Base-by-base conservation (phyloP, 2,888 invertebrate genomes). In the Cerceris ruficornis region DNA sequence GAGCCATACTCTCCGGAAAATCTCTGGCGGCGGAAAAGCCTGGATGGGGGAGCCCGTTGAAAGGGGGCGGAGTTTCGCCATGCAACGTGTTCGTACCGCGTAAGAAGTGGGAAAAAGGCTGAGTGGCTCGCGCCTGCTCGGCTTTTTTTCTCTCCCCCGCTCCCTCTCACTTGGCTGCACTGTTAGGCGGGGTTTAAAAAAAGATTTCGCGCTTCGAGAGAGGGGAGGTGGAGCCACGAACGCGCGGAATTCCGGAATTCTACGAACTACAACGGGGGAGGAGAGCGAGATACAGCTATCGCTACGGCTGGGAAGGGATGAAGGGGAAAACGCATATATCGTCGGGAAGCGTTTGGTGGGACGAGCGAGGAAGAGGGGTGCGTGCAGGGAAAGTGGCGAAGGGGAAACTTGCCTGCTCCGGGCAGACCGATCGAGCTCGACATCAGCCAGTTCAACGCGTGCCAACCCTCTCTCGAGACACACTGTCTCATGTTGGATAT, bases 161-260 rank as follows among this genome's bases (percentile, higher is more conserved):
- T 76, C 60, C 50, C 72, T 68, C 69, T 70, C 74, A 15, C 69
- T 77, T 64, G 46, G 52, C 66, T 49, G 78, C 77, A 77, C 82
- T 76, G 80, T 86, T 87, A 90, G 91, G 91, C 91, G 91, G 90
- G 87, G 91, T 91, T 90, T 87, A 79, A 84, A 89, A 88, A 88
- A 86, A 86, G 86, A 66, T 83, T 86, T 84, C 75, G 79, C 84
- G 72, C 65, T 64, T 46, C 65, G 73, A 42, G 78, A 84, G 80
- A 81, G 85, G 77, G 72, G 67, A 76, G 88, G 88, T 86, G 86
- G 87, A 87, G 88, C 86, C 71, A 81, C 59, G 61, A 60, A 59
- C 70, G 74, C 81, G 84, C 83, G 86, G 81, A 85, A 87, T 88
- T 88, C 85, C 82, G 83, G 83, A 84, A 86, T 88, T 85, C 83